Base-by-base conservation (phyloP, 1,140 invertebrate genomes). In the Drosophila bipectinata region DNA sequence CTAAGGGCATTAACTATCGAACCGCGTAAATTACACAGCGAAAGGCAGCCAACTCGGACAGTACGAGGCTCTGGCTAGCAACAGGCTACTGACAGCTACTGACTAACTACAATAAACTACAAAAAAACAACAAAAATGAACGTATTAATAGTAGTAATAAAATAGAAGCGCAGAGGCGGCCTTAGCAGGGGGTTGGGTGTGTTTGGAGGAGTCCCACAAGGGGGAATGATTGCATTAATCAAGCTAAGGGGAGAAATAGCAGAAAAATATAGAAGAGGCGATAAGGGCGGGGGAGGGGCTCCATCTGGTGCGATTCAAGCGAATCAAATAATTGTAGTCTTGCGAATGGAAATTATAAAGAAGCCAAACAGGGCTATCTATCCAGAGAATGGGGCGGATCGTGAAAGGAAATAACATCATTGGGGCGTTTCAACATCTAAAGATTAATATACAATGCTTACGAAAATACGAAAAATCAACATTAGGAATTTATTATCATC, bases 131-230 rank as follows among this genome's bases (percentile, higher is more conserved):
- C 61, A 79, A 18, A 18, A 18, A 18, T 18, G 18, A 18, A 68
- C 71, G 44, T 66, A 77, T 72, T 77, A 76, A 77, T 80, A 59
- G 59, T 59, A 61, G 71, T 81, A 82, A 79, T 83, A 60, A 73
- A 80, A 77, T 68, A 71, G 60, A 52, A 73, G 45, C 34, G 45
- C 59, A 44, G 48, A 12, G 51, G 18, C 45, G 12, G 8, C 48
- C 45, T 52, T 51, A 74, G 62, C 37, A 39, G 47, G 58, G 63
- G 56, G 48, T 47, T 44, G 18, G 18, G 18, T 18, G 18, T 18
- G 18, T 18, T 18, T 18, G 18, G 18, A 18, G 18, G 18, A 18
- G 18, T 18, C 18, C 10, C 80, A 48, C 71, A 60, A 34, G 67
- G 72, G 72, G 45, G 18, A 18, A 18, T 62, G 64, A 62, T 68